phyloP scores from a whole-genome alignment of 2,888 invertebrate species.

The Entomobrya multifasciata region DNA sequence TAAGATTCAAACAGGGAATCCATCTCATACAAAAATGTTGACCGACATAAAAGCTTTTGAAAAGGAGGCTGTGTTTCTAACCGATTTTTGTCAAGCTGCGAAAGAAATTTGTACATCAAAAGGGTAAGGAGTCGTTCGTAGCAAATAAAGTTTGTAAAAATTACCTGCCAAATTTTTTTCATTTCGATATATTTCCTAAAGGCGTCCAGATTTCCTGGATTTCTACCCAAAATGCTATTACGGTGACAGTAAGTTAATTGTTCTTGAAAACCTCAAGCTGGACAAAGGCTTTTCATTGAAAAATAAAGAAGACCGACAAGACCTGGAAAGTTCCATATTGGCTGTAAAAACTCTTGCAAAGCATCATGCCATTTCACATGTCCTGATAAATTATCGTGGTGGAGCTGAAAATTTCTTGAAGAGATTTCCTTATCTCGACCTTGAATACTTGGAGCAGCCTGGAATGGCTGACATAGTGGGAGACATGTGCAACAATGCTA shows the following conservation, averaged over 20 bases:
- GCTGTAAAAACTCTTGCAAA: slow-evolving; percentile 63
- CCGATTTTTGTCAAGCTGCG: not conserved
- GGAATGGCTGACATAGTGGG: slow-evolving; percentile 5
- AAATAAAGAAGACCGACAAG: slow-evolving; percentile 49
- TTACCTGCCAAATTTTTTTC: no score
- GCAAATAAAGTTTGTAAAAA: no score
- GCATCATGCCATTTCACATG: slow-evolving; percentile 64
- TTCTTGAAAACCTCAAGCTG: slow-evolving; percentile 66
- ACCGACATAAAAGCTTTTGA: slow-evolving; percentile 24
- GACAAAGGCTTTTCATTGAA: slow-evolving; percentile 62
- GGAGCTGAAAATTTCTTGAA: slow-evolving; percentile 47
- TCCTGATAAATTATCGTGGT: slow-evolving; percentile 26
- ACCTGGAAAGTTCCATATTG: slow-evolving; percentile 60
- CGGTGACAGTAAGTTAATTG: slow-evolving; percentile 63
- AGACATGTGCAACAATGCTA: not conserved
- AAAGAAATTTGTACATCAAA: not conserved
- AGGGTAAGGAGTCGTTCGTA: no score
- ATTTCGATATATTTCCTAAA: no score
- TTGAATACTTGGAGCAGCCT: slow-evolving; percentile 24
- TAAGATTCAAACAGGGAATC: not conserved
- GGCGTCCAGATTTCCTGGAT: slow-evolving; percentile 37
- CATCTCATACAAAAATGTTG: not conserved
- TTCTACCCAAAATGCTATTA: slow-evolving; percentile 70
- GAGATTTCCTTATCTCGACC: slow-evolving; percentile 33
- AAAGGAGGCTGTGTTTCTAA: not conserved